phyloP scores from a whole-genome alignment of 2,113 vertebrate species.

The Maccullochella peelii region DNA sequence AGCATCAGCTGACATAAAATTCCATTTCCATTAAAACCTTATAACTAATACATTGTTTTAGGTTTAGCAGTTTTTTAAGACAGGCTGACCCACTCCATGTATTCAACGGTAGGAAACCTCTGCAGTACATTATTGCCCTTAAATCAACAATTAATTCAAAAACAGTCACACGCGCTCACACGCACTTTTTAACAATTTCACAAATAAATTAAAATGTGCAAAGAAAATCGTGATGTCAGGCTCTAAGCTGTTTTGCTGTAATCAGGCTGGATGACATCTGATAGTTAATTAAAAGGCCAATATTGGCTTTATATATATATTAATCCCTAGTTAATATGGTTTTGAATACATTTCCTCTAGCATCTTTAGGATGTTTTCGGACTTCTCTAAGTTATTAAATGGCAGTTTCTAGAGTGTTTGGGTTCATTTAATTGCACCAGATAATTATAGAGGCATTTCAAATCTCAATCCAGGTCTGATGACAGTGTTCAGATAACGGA shows the following conservation, averaged over 20 bases:
- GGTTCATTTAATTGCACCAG: conserved; percentile 4
- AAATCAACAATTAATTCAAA: conserved; percentile 13
- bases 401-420: conserved; percentile 17
- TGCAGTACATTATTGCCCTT: conserved; percentile 40
- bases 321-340: not conserved
- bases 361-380: not conserved
- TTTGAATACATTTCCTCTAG: not conserved
- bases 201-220: conserved; percentile 54
- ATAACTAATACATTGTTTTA: not conserved
- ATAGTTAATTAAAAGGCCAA: conserved; percentile 2
- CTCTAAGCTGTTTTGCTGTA: not conserved
- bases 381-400: not conserved
- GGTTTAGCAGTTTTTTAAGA: conserved; percentile 10
- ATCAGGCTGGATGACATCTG: conserved; percentile 22
- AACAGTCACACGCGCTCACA: conserved; percentile 7
- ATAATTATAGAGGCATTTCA: not conserved
- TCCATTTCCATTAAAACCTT: not conserved
- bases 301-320: not conserved
- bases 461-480: not conserved
- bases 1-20: not conserved
- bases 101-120: not conserved
- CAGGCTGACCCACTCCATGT: not conserved
- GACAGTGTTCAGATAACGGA: not conserved
- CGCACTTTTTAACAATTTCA: conserved; percentile 7
- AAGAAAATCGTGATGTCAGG: conserved; percentile 11